Conservation (phyloP, 2,797 vertebrate species). For the Phrynocephalus forsythii region DNA sequence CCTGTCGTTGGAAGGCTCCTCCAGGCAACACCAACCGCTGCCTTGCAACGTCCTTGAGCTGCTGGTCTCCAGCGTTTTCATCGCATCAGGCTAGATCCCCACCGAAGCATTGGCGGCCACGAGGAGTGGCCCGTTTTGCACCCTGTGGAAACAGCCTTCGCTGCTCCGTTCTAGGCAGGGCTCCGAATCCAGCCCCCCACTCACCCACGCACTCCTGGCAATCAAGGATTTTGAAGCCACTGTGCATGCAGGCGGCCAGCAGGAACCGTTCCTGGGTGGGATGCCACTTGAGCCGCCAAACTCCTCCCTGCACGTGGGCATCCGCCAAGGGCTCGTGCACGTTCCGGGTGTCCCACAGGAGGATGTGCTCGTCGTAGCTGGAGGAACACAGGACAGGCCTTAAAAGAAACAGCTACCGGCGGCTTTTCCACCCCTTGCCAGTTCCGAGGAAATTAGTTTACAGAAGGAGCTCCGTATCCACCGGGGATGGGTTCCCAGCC, state of each 20-base stretch:
- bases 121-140: not conserved
- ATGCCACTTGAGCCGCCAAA: slow-evolving; percentile 98
- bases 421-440: not conserved
- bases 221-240: slow-evolving; percentile 89
- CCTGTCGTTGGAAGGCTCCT: too few species aligned
- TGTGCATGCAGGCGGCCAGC: slow-evolving; percentile 94
- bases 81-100: not conserved
- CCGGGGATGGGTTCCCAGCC: too few species aligned
- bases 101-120: not conserved
- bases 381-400: not conserved
- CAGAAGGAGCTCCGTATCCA: too few species aligned
- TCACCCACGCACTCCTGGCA: slow-evolving; percentile 75
- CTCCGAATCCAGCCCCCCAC: slow-evolving; percentile 10
- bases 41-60: too few species aligned
- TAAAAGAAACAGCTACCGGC: not conserved
- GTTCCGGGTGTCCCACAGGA: slow-evolving; percentile 94
- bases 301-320: slow-evolving; percentile 84
- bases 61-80: not conserved
- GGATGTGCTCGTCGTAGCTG: slow-evolving; percentile 93
- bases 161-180: too few species aligned
- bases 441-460: not conserved
- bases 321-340: slow-evolving; percentile 87
- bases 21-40: too few species aligned
- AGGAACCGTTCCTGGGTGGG: slow-evolving; percentile 85
- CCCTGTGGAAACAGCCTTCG: not conserved